These are phyloP conservation scores for Cephalopholis sonnerati DNA, from an alignment of 2,113 vertebrate species.

Conservation along the genomic window DNA sequence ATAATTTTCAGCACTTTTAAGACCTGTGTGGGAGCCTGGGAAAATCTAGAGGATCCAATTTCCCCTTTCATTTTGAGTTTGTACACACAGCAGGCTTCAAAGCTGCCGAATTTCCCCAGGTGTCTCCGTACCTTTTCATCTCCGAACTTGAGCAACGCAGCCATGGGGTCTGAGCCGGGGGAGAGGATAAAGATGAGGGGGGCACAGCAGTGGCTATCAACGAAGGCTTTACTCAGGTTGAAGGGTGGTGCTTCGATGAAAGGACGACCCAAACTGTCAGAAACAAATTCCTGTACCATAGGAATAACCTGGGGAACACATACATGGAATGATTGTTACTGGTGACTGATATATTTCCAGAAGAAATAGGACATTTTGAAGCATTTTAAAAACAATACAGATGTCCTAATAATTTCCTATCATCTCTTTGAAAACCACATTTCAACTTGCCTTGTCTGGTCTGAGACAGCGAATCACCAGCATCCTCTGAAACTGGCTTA, in stretches of 20 bases:
- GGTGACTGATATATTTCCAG: background rate
- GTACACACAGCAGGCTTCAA: constrained; percentile 53
- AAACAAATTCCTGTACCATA: constrained; percentile 90
- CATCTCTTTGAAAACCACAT: background rate
- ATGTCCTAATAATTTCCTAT: background rate
- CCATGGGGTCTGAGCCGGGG: constrained; percentile 90
- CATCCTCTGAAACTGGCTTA: constrained; percentile 89
- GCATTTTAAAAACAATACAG: background rate
- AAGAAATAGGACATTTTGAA: background rate
- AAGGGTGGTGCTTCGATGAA: constrained; percentile 93
- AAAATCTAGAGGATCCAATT: constrained; percentile 46
- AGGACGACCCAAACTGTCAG: constrained; percentile 79
- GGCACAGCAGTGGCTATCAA: constrained; percentile 89
- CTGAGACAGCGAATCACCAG: constrained; percentile 89
- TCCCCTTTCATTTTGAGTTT: constrained; percentile 45
- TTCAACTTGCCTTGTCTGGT: constrained; percentile 87
- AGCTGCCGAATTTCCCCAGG: constrained; percentile 24
- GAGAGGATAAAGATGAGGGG: constrained; percentile 90
- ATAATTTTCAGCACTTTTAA: constrained; percentile 15
- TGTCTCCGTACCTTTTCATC: constrained; percentile 88
- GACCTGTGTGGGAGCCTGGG: constrained; percentile 12
- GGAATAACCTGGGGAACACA: constrained; percentile 85
- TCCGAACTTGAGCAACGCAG: constrained; percentile 90
- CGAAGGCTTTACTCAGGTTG: constrained; percentile 88
- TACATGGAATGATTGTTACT: background rate